A percentile compares a stretch with the other conserved stretches of the same genome.
phyloP scores from a whole-genome alignment of 1,140 invertebrate species.

The Archegozetes longisetosus region DNA sequence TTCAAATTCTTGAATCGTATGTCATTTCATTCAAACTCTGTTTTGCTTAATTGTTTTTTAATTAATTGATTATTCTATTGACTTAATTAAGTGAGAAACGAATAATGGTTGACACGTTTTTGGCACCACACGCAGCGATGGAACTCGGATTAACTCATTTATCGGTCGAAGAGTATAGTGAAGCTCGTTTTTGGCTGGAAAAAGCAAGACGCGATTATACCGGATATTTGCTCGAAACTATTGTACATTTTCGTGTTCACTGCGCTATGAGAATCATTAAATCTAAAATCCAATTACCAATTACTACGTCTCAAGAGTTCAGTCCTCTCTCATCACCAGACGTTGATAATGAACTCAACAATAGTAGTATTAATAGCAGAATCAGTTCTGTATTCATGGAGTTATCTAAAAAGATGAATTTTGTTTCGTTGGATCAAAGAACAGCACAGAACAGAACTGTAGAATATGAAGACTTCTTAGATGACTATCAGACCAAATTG shows the following conservation, averaged over 20 bases:
- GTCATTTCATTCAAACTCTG: constrained; percentile 15
- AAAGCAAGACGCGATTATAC: constrained; percentile 46
- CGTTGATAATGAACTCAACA: background rate
- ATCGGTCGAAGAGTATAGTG: constrained; percentile 43
- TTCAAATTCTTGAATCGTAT: constrained; percentile 39
- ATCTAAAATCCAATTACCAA: background rate
- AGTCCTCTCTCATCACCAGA: background rate
- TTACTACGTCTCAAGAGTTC: background rate
- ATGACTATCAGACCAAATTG: background rate
- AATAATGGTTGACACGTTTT: constrained; percentile 63
- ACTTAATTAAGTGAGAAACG: constrained; percentile 43
- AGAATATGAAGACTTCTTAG: background rate
- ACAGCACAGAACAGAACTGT: background rate
- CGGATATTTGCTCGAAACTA: constrained; percentile 18
- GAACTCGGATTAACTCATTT: constrained; percentile 65
- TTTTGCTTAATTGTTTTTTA: background rate
- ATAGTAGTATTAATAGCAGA: background rate
- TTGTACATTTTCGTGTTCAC: constrained; percentile 18
- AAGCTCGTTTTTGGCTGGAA: constrained; percentile 54
- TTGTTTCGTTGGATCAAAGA: background rate
- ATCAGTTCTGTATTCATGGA: background rate
- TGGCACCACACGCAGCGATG: constrained; percentile 68
- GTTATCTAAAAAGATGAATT: background rate
- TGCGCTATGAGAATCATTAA: constrained; percentile 10
- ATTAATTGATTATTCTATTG: background rate